Percentiles rank a stretch among this genome's conserved stretches.
Conservation (phyloP, 2,113 vertebrate genomes). For the Phalacrocorax aristotelis region DNA sequence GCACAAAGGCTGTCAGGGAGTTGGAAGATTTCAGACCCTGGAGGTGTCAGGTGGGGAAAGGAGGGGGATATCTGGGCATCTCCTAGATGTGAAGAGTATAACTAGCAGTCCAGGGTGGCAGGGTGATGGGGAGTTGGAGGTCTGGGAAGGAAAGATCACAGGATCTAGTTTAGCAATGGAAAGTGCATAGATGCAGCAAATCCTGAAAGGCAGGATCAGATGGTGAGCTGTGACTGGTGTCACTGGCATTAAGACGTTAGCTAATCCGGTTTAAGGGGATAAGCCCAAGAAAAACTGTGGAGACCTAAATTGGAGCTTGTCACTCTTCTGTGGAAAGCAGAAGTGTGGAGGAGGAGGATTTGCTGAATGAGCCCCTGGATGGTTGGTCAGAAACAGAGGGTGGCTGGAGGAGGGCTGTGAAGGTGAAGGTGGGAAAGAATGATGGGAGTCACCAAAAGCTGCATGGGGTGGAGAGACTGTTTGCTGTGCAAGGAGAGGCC, state of each 20-base stretch:
- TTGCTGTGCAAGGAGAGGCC: not conserved
- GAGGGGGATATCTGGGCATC: not conserved
- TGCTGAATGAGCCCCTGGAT: not conserved
- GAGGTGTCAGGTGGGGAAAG: not conserved
- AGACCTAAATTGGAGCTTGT: constrained; percentile 69
- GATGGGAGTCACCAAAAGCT: not conserved
- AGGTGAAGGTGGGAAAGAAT: not conserved
- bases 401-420: not conserved
- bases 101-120: not conserved
- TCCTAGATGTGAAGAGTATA: not conserved
- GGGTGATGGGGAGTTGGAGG: not conserved
- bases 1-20: not conserved
- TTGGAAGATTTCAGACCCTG: not conserved
- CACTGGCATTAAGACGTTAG: constrained; percentile 55
- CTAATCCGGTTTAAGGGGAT: constrained; percentile 68
- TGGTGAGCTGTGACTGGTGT: constrained; percentile 67
- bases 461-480: not conserved
- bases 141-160: constrained; percentile 12
- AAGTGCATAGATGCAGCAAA: constrained; percentile 49
- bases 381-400: not conserved
- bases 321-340: constrained; percentile 23
- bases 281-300: constrained; percentile 61
- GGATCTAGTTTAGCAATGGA: constrained; percentile 19
- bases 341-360: constrained; percentile 22
- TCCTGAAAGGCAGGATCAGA: constrained; percentile 65